A percentile compares a stretch with the other conserved stretches of the same genome.
These are phyloP conservation scores for Liparis tanakae DNA, from an alignment of 2,797 vertebrate species.

Conservation along the genomic window DNA sequence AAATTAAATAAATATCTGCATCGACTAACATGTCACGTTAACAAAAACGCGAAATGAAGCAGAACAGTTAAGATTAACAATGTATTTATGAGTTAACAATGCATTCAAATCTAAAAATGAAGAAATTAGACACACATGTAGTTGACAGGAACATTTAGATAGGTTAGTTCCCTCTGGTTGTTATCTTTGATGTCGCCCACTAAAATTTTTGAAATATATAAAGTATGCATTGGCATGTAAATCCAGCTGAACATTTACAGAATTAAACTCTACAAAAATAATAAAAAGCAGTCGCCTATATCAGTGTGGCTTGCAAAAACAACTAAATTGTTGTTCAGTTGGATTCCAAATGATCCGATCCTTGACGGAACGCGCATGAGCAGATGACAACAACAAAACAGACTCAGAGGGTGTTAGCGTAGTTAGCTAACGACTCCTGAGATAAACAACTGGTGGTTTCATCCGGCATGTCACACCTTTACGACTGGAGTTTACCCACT, in stretches of 20 bases:
- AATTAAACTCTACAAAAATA: background rate
- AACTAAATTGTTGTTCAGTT: background rate
- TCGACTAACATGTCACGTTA: background rate
- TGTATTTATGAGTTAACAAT: background rate
- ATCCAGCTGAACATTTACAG: background rate
- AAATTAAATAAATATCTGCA: background rate
- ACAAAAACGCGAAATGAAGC: background rate
- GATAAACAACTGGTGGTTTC: conserved; percentile 59
- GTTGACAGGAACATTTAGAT: background rate
- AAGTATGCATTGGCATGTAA: background rate
- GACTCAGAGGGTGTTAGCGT: conserved; percentile 72
- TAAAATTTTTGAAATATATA: background rate
- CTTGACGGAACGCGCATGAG: conserved; percentile 46
- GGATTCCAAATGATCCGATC: conserved; percentile 15
- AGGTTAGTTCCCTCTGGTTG: background rate
- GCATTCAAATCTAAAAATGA: background rate
- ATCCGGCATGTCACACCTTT: conserved; percentile 29
- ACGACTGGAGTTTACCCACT: background rate
- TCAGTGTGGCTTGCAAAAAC: background rate
- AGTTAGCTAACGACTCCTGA: conserved; percentile 55
- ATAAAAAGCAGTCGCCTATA: background rate
- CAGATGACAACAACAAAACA: conserved; percentile 87
- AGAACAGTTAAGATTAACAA: background rate
- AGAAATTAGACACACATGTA: background rate
- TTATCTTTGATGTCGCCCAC: background rate